These are phyloP conservation scores for Agonopterix alstromeriana DNA, from an alignment of 2,888 invertebrate species.

Conservation along the genomic window DNA sequence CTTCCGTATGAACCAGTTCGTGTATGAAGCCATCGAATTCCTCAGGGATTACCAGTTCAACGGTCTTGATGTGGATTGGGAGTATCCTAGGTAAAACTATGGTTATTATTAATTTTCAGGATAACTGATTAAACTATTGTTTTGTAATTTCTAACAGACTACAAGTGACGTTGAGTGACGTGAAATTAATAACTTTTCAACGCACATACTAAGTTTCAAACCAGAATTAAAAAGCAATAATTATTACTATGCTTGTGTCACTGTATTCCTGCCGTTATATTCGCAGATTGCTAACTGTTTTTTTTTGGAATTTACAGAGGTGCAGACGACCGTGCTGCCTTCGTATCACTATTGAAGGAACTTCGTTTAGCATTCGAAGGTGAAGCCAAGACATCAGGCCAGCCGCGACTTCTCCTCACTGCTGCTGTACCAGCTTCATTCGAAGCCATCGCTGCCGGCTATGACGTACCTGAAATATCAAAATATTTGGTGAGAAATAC, in stretches of 20 bases:
- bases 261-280: neutral
- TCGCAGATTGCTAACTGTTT: too few relatives aligned
- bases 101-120: neutral
- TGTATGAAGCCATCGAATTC: constrained; percentile 96
- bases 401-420: constrained; percentile 86
- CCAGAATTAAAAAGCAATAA: neutral
- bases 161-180: too few relatives aligned
- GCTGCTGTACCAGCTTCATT: constrained; percentile 96
- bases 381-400: constrained; percentile 91
- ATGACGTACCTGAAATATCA: constrained; percentile 94
- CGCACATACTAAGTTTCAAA: too few relatives aligned
- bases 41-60: constrained; percentile 93
- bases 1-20: constrained; percentile 96
- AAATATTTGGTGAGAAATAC: constrained; percentile 82
- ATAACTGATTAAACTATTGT: neutral
- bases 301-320: constrained; percentile 72
- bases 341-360: constrained; percentile 90
- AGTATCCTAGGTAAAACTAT: constrained; percentile 84
- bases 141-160: too few relatives aligned
- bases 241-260: neutral
- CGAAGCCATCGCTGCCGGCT: constrained; percentile 95
- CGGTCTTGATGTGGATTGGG: constrained; percentile 96
- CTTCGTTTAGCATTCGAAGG: constrained; percentile 94
- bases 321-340: constrained; percentile 89
- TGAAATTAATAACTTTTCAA: too few relatives aligned